A percentile compares a stretch with the other conserved stretches of the same genome.
Conservation (phyloP, 2,888 invertebrate species). For the Drosophila monieri region DNA sequence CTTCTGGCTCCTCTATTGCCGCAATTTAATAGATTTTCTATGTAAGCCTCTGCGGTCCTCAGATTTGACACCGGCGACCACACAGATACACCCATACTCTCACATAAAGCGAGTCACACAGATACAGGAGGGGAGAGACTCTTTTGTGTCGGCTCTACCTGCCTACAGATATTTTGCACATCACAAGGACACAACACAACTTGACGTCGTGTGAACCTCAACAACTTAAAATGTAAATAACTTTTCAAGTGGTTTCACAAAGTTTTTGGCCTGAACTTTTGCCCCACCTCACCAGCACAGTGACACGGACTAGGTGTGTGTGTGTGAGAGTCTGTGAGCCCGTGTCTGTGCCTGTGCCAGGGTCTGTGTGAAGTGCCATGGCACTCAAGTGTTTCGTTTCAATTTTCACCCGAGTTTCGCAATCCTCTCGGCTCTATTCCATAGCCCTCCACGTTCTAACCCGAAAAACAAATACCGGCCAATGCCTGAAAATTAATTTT, state of each 20-base stretch:
- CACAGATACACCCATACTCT: slow-evolving; percentile 47
- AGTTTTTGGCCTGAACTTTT: slow-evolving; percentile 72
- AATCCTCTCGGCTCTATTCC: slow-evolving; percentile 8
- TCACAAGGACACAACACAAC: slow-evolving; percentile 77
- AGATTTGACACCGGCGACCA: slow-evolving; percentile 76
- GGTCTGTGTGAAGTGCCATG: slow-evolving; percentile 61
- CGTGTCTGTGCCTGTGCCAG: slow-evolving; percentile 1
- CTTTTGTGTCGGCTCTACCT: slow-evolving; percentile 45
- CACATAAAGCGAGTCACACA: slow-evolving; percentile 19
- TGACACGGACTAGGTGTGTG: slow-evolving; percentile 25
- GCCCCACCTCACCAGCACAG: neutral
- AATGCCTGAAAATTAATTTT: slow-evolving; percentile 74
- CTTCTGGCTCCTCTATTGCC: slow-evolving; percentile 29
- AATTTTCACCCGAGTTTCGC: slow-evolving; percentile 68
- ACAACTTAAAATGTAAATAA: slow-evolving; percentile 79
- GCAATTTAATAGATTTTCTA: slow-evolving; percentile 78
- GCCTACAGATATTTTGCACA: slow-evolving; percentile 76
- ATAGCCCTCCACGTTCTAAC: slow-evolving; percentile 3
- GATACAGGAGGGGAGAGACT: slow-evolving; percentile 2
- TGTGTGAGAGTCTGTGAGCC: slow-evolving; percentile 16
- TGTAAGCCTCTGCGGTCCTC: slow-evolving; percentile 71
- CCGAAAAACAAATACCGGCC: slow-evolving; percentile 66
- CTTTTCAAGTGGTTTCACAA: slow-evolving; percentile 78
- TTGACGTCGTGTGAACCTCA: slow-evolving; percentile 79
- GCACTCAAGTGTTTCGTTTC: slow-evolving; percentile 77